A percentile compares a stretch with the other conserved stretches of the same genome.
These are phyloP conservation scores for Margarornis squamiger DNA, from an alignment of 2,797 vertebrate species.

Conservation along the genomic window DNA sequence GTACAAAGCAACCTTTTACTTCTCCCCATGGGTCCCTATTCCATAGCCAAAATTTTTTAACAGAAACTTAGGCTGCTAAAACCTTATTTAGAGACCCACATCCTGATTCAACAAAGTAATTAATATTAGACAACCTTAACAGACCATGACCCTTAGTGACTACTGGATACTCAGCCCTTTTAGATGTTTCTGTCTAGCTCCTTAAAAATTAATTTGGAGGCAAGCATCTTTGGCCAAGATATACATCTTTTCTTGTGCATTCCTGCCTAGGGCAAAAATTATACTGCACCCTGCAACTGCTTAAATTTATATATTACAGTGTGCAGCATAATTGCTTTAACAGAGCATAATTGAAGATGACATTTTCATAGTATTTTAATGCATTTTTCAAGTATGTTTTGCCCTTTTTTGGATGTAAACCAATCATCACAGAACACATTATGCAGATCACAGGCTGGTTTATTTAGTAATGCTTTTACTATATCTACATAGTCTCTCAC, in stretches of 20 bases:
- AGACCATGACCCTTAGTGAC: not conserved
- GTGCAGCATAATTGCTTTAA: not conserved
- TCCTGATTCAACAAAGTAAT: not conserved
- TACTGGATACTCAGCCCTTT: not conserved
- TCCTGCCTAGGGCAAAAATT: not conserved
- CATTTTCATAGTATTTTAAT: not conserved
- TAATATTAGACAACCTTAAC: not conserved
- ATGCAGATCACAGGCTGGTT: not conserved
- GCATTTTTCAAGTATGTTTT: not conserved
- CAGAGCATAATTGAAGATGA: not conserved
- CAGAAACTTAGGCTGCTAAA: slow-evolving; percentile 44
- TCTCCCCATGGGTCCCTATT: not conserved
- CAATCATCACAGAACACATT: not conserved
- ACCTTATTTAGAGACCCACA: not conserved
- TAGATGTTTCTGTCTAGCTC: not conserved
- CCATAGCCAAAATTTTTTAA: slow-evolving; percentile 5
- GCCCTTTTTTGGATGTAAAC: not conserved
- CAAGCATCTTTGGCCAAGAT: not conserved
- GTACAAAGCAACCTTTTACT: slow-evolving; percentile 45
- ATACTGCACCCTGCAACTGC: not conserved
- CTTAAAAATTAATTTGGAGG: not conserved
- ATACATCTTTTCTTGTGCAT: not conserved
- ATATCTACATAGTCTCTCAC: not conserved
- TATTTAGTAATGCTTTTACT: not conserved
- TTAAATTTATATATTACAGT: not conserved